These are phyloP conservation scores for Drosophila histrio DNA, from an alignment of 2,888 invertebrate genomes.

Conservation along the genomic window DNA sequence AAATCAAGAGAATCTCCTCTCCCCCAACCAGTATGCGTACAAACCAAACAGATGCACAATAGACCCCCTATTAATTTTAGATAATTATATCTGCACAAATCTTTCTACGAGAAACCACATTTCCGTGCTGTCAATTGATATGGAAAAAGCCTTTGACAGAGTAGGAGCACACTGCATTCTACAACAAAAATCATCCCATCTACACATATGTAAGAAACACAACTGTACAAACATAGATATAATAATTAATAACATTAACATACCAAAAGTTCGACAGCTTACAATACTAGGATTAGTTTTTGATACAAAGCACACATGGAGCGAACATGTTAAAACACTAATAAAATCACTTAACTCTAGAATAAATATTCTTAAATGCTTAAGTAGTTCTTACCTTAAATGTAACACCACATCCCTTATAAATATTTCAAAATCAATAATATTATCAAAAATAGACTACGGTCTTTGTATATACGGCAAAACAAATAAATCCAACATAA, in stretches of 20 bases:
- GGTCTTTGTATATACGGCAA: background rate
- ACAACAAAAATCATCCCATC: conserved; percentile 7
- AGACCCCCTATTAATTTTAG: conserved; percentile 3
- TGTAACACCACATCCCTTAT: background rate
- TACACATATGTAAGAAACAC: background rate
- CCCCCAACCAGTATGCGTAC: conserved; percentile 1
- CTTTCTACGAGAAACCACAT: conserved; percentile 3
- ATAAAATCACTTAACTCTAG: conserved; percentile 1
- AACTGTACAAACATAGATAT: background rate
- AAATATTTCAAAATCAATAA: background rate
- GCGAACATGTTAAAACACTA: background rate
- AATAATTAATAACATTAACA: background rate
- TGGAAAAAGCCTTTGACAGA: conserved; percentile 18
- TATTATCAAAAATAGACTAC: background rate
- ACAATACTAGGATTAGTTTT: conserved; percentile 9
- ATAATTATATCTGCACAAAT: conserved; percentile 8
- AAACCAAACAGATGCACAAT: conserved; percentile 2
- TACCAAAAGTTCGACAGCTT: background rate
- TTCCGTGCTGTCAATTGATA: conserved; percentile 11
- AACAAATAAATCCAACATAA: background rate
- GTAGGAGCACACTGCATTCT: conserved; percentile 2
- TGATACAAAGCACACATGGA: conserved; percentile 6
- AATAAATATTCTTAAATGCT: background rate
- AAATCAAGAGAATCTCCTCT: conserved; percentile 7
- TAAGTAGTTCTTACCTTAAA: background rate